Evolutionary conservation across 2,797 vertebrate species (phyloP), one percentile per base, ranked within the genome.

Genomic region (Xerus rutilus): DNA sequence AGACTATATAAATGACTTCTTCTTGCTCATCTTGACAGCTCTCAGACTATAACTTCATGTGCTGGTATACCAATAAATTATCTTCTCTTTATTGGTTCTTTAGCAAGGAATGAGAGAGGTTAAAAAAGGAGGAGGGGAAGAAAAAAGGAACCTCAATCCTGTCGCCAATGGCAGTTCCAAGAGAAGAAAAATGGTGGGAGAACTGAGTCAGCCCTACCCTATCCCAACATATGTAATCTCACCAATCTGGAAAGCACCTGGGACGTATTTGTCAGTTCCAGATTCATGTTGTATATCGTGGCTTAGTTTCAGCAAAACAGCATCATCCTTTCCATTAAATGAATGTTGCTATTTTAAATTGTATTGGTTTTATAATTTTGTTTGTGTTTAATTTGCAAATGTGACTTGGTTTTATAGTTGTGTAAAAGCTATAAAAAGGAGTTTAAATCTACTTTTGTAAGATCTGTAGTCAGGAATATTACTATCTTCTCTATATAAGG

Each of bases 361-460:
- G 32, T 64, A 67, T 35, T 81, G 45, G 72, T 84, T 76, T 96
- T 82, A 74, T 78, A 47, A 30, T 88, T 93, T 72, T 93, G 39
- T 82, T 69, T 74, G 39, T 59, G 35, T 70, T 79, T 90, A 78
- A 76, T 87, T 72, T 62, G 57, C 57, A 30, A 57, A 64, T 72
- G 54, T 81, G 67, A 30, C 89, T 95, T 76, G 62, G 77, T 76
- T 95, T 92, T 90, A 65, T 69, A 35, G 52, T 47, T 85, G 45
- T 52, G 43, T 85, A 73, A 70, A 89, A 78, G 91, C 35, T 49
- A 73, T 43, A 45, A 91, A 88, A 74, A 47, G 39, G n/a, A 69
- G 28, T 64, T 74, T 78, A 49, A 85, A 59, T 52, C 81, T 86
- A 62, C 59, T 82, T 92, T 69, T 43, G 28, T 69, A 86, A 86